Evolutionary conservation across 2,113 vertebrate species (phyloP).

Genomic region (Morone chrysops): DNA sequence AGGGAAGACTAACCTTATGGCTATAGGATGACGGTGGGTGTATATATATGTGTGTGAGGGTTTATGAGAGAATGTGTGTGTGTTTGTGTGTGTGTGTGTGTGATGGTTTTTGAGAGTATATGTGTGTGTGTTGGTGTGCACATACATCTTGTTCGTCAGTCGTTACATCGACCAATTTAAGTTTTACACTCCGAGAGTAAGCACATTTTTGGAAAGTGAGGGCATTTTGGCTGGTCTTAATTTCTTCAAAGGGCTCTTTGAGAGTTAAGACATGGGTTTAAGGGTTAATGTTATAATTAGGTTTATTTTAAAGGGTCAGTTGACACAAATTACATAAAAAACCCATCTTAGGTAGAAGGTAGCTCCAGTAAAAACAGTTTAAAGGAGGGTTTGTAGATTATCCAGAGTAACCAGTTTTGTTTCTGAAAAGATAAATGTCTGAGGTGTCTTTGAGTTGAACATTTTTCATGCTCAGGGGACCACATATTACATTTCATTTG

Average conservation of each 20-base stretch:
- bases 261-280: constrained; percentile 22
- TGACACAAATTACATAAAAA: constrained; percentile 7
- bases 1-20: constrained; percentile 54
- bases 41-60: constrained; percentile 9
- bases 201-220: constrained; percentile 60
- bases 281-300: constrained; percentile 32
- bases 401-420: not conserved
- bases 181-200: constrained; percentile 45
- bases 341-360: too few relatives aligned
- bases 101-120: constrained; percentile 16
- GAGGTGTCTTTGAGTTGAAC: not conserved
- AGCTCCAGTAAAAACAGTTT: constrained; percentile 1
- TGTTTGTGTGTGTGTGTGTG: too few relatives aligned
- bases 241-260: constrained; percentile 47
- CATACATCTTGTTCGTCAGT: constrained; percentile 47
- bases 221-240: constrained; percentile 34
- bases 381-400: not conserved
- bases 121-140: constrained; percentile 28
- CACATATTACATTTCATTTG: not conserved
- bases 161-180: constrained; percentile 49
- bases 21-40: constrained; percentile 43
- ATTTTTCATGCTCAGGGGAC: not conserved
- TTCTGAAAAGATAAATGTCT: not conserved
- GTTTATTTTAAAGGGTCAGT: constrained; percentile 40
- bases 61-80: constrained; percentile 14